phyloP scores from a whole-genome alignment of 2,888 invertebrate species.

The Philereme vetulata region DNA sequence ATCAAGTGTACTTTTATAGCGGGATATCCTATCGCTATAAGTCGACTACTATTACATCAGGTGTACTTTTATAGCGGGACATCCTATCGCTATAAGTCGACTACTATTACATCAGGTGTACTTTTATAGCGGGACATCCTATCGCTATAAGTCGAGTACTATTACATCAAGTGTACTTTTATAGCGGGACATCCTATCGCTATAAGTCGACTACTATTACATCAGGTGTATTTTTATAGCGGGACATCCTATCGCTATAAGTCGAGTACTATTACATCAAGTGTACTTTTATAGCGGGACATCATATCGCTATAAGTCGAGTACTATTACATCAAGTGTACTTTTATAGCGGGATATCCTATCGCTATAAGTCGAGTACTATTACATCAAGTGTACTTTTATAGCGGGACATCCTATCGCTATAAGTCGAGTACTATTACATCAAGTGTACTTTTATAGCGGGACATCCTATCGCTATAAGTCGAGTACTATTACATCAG shows the following conservation, averaged over 20 bases:
- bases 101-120: conserved; percentile 33
- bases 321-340: conserved; percentile 33
- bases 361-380: conserved; percentile 10
- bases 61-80: conserved; percentile 14
- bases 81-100: too few species aligned
- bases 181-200: background rate
- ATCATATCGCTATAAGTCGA: too few species aligned
- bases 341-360: background rate
- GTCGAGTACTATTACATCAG: conserved; percentile 33
- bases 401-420: background rate
- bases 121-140: conserved; percentile 1
- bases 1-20: conserved; percentile 19
- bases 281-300: conserved; percentile 14
- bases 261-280: conserved; percentile 33
- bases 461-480: background rate
- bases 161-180: conserved; percentile 29
- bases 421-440: conserved; percentile 30
- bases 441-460: conserved; percentile 19
- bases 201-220: conserved; percentile 30
- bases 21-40: background rate
- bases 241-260: background rate
- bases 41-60: conserved; percentile 33
- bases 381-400: conserved; percentile 29
- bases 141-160: conserved; percentile 10
- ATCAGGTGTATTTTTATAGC: conserved; percentile 19